Conservation (phyloP, 2,113 vertebrate species). For the Rhagologus leucostigma region DNA sequence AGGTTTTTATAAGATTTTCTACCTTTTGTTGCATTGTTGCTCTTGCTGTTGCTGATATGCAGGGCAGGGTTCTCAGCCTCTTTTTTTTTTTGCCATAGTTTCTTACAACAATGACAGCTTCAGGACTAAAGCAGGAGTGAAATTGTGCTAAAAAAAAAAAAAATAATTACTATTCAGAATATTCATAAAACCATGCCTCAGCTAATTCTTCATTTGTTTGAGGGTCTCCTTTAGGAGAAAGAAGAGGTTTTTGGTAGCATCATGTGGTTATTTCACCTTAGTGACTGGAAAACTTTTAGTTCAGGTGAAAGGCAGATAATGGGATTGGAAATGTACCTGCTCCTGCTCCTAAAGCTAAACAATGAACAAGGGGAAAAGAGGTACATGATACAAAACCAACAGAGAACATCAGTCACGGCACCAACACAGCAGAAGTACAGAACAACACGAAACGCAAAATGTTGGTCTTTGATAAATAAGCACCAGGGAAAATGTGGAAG, state of each 20-base stretch:
- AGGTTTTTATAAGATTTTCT: not conserved
- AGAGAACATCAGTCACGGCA: not conserved
- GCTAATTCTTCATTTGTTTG: not conserved
- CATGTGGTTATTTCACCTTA: not conserved
- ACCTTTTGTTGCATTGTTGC: not conserved
- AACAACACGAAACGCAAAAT: not conserved
- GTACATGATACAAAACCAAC: rapidly evolving
- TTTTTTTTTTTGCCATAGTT: not conserved
- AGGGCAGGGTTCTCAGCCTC: not conserved
- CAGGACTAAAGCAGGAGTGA: not conserved
- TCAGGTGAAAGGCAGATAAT: not conserved
- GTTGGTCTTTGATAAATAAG: not conserved
- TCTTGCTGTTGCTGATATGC: not conserved
- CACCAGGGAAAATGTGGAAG: not conserved
- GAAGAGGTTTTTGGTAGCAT: rapidly evolving
- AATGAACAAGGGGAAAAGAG: not conserved
- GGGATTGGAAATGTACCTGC: not conserved
- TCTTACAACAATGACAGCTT: not conserved
- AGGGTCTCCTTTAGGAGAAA: not conserved
- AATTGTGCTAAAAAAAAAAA: not conserved
- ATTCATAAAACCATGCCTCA: not conserved
- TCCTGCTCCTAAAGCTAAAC: not conserved
- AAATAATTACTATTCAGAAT: not conserved
- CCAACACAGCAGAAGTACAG: not conserved
- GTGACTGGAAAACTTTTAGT: not conserved